Evolutionary conservation across 2,888 invertebrate genomes (phyloP), one percentile per base, ranked within the genome.

Genomic region (Melolontha melolontha): DNA sequence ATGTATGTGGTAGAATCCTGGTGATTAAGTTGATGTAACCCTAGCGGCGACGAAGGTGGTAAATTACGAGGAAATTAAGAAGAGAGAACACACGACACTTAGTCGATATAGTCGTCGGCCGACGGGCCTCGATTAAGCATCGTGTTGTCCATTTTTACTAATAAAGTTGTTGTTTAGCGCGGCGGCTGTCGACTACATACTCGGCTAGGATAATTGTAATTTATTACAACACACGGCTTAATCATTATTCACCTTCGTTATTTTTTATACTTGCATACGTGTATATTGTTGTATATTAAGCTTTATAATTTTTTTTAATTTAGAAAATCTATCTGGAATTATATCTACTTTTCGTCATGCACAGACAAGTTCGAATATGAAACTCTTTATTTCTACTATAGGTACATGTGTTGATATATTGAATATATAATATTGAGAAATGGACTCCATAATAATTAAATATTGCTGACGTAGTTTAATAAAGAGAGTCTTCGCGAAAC

Each of bases 151-250:
- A 72, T 73, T 74, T 76, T 74, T 73, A 74, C 75, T 76, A 76
- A 76, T 76, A 76, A 76, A 76, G 76, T 75, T 72, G 76, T 75
- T 76, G 75, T 76, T 76, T 76, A 75, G 75, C 75, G 65, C 69
- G 73, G 69, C 74, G 74, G 74, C 76, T 75, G 76, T 76, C 75
- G 67, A 68, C 68, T 70, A 68, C 72, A 71, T 74, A 75, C 71
- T 71, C 72, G 59, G 47, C 29, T 62, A 47, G 72, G 76, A 77
- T 76, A 76, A 77, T 77, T 76, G 76, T 76, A 76, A 76, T 76
- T 76, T 76, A 76, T 75, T 73, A 75, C 71, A 66, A 72, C 65
- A 69, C 71, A 76, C 74, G 72, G 72, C 75, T 76, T 76, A 74
- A 76, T 76, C 73, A 67, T 47, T 29, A 12, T 49, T 34, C 16